Base-by-base conservation (phyloP, 2,113 vertebrate genomes). In the Tapirus terrestris region DNA sequence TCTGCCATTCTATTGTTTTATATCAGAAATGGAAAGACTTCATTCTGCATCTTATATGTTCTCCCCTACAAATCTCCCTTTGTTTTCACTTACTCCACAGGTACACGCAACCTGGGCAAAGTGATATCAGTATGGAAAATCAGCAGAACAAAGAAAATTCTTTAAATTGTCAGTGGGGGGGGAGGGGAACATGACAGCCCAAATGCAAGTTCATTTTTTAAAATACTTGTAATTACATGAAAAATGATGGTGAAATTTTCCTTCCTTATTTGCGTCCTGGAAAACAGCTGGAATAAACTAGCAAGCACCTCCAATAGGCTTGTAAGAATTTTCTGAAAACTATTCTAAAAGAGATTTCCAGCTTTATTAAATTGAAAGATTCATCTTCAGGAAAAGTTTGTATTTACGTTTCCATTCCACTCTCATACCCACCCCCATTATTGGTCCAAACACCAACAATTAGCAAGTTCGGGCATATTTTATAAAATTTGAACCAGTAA, bases 321-420 rank as follows among this genome's bases (percentile, higher is more conserved):
- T 33, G 8, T 17, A 72, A 65, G 63, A 82, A 84, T 94, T 97
- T 98, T 88, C 90, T 92, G 45, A 98, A 97, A 86, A 98, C 88
- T 72, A 81, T 36, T 88, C 77, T 39, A 94, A 56, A 93, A 23
- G 43, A 60, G 61, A 67, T 58, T 93, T 84, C 31, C 75, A 48
- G 68, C 81, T 43, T 89, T 79, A 86, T 27, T 92, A 88, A 63
- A 33, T 12, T 75, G n/a, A 29, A 80, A 96, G 65, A 73, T 73
- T 97, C 31, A n/a, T 79, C 43, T 76, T 87, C 8, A 83, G 72
- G 88, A 94, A 87, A 89, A 60, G 58, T 67, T 77, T 70, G 25
- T 58, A 17, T 16, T 93, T 97, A 45, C 45, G 2, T 77, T 27
- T 33, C 53, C 6, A 60, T 8, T 16, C 6, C 21, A 31, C 21